A percentile compares a stretch with the other conserved stretches of the same genome.
These are phyloP conservation scores for Sebastes fasciatus DNA, from an alignment of 2,113 vertebrate species.

Conservation along the genomic window DNA sequence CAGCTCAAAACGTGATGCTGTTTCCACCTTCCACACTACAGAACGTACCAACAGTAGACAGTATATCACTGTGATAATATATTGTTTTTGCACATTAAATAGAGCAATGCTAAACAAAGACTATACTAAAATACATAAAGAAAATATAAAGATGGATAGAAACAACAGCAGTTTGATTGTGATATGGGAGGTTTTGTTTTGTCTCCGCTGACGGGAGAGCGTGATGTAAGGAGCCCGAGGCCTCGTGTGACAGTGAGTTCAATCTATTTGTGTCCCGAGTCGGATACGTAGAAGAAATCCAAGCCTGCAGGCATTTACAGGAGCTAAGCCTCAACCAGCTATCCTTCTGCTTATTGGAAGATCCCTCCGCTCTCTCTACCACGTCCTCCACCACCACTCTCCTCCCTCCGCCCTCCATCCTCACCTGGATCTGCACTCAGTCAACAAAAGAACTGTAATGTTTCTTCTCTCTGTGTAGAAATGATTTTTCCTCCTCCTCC, in stretches of 20 bases:
- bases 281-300: conserved; percentile 27
- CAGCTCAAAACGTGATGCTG: too few relatives aligned
- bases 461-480: not conserved
- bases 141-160: too few relatives aligned
- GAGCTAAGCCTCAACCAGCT: conserved; percentile 11
- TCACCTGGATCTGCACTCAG: conserved; percentile 21
- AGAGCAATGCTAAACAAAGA: too few relatives aligned
- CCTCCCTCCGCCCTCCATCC: not conserved
- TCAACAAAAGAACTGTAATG: not conserved
- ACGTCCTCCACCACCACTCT: not conserved
- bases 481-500: not conserved
- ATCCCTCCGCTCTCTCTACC: not conserved
- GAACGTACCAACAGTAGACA: too few relatives aligned
- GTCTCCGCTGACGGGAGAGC: not conserved
- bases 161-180: too few relatives aligned
- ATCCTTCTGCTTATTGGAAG: conserved; percentile 18
- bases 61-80: too few relatives aligned
- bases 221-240: not conserved
- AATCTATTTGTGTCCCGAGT: conserved; percentile 42
- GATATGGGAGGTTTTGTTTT: too few relatives aligned
- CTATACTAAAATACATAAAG: too few relatives aligned
- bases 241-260: not conserved
- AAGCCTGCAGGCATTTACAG: conserved; percentile 49
- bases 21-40: too few relatives aligned
- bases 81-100: too few relatives aligned